These are phyloP conservation scores for Chiloscyllium punctatum DNA, from an alignment of 2,797 vertebrate species.

Conservation along the genomic window DNA sequence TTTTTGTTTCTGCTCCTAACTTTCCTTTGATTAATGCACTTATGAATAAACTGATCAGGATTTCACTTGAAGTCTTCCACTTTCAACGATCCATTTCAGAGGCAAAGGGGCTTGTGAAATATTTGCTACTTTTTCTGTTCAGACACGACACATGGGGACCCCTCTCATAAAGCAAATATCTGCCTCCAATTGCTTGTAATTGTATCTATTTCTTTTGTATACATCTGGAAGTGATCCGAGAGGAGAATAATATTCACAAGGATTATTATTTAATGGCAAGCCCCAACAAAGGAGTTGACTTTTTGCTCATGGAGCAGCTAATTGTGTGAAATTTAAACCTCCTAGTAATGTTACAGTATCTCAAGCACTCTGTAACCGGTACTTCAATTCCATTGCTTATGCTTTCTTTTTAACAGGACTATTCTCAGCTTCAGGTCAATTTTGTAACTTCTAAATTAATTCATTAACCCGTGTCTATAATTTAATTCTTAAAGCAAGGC, in stretches of 20 bases:
- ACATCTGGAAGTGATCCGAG: conserved; percentile 27
- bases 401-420: not conserved
- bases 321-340: conserved; percentile 1
- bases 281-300: conserved; percentile 1
- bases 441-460: not conserved
- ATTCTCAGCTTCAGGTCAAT: not conserved
- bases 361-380: not conserved
- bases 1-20: not conserved
- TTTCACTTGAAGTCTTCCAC: not conserved
- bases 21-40: not conserved
- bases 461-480: not conserved
- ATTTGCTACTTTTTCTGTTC: not conserved
- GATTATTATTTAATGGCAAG: not conserved
- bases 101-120: not conserved
- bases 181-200: conserved; percentile 10
- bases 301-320: not conserved
- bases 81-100: no score
- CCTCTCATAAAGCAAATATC: not conserved
- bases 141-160: no score
- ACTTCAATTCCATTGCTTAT: not conserved
- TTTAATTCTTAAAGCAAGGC: not conserved
- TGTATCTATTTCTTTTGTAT: not conserved
- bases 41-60: not conserved
- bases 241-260: conserved; percentile 9
- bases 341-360: not conserved